Percentiles rank a stretch among this genome's conserved stretches.
Evolutionary conservation across 2,113 vertebrate genomes (phyloP).

Genomic region (Prionailurus viverrinus): DNA sequence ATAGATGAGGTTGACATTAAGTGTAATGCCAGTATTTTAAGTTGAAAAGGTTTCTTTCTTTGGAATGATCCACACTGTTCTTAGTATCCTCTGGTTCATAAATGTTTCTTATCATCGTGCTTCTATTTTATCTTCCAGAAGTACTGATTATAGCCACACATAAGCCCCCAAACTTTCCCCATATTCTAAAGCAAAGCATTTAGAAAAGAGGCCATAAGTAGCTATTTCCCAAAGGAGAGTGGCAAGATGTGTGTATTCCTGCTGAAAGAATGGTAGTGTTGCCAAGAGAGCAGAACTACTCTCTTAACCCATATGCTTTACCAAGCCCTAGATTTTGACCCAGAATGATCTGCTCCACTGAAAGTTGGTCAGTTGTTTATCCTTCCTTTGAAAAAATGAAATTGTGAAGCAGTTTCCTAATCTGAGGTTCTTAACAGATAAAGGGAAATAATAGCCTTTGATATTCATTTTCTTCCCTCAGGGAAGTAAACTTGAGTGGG

Average conservation of each 20-base stretch:
- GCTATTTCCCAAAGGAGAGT: not conserved
- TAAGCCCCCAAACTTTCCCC: not conserved
- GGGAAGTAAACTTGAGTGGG: constrained; percentile 46
- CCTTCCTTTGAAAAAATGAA: constrained; percentile 73
- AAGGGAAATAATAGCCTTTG: constrained; percentile 68
- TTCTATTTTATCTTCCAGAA: constrained; percentile 42
- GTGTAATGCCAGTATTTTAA: not conserved
- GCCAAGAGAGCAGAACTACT: constrained; percentile 30
- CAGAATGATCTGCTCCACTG: constrained; percentile 25
- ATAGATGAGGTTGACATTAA: not conserved
- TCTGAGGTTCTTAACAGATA: constrained; percentile 70
- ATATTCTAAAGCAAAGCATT: not conserved
- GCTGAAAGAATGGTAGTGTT: not conserved
- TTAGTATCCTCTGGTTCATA: constrained; percentile 38
- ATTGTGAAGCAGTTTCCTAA: constrained; percentile 60
- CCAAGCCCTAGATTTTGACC: constrained; percentile 20
- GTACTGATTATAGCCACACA: not conserved
- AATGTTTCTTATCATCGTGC: constrained; percentile 9
- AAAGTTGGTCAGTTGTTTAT: not conserved
- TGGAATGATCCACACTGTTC: not conserved
- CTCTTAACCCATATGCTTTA: not conserved
- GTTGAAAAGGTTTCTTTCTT: not conserved
- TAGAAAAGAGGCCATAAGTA: not conserved
- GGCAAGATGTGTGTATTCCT: not conserved
- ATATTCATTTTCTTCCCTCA: constrained; percentile 64